These are phyloP conservation scores for Aradus depressus DNA, from an alignment of 2,888 invertebrate species.

Conservation along the genomic window DNA sequence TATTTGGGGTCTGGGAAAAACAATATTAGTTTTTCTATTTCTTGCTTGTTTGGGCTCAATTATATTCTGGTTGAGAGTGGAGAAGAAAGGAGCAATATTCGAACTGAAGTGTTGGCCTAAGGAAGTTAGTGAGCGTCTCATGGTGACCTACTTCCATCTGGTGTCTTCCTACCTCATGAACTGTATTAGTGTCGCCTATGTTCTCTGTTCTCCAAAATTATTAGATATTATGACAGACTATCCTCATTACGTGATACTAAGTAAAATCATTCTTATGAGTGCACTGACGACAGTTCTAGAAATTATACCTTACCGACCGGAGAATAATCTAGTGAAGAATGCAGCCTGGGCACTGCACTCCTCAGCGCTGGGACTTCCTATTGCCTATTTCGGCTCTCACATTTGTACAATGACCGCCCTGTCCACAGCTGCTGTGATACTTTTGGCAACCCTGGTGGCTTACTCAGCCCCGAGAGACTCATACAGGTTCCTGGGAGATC, in stretches of 20 bases:
- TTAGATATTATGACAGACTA: slow-evolving; percentile 1
- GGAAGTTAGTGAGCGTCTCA: not conserved
- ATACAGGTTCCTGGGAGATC: slow-evolving; percentile 5
- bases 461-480: slow-evolving; percentile 8
- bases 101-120: not conserved
- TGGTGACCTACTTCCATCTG: slow-evolving; percentile 13
- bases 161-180: slow-evolving; percentile 4
- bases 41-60: not conserved
- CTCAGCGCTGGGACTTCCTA: slow-evolving; percentile 8
- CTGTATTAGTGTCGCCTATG: not conserved
- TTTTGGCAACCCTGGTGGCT: slow-evolving; percentile 15
- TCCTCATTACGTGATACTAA: not conserved
- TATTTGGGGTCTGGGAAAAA: slow-evolving; percentile 14
- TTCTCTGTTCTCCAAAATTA: not conserved
- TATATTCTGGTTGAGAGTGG: slow-evolving; percentile 9
- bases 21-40: not conserved
- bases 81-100: slow-evolving; percentile 12
- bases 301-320: slow-evolving; percentile 1
- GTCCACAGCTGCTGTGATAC: slow-evolving; percentile 4
- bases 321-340: slow-evolving; percentile 10
- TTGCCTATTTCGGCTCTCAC: slow-evolving; percentile 12
- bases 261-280: slow-evolving; percentile 2
- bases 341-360: slow-evolving; percentile 12
- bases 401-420: slow-evolving; percentile 10
- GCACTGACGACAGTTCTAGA: slow-evolving; percentile 10